Base-by-base conservation (phyloP, 2,888 invertebrate species). In the Chrysina gloriosa region DNA sequence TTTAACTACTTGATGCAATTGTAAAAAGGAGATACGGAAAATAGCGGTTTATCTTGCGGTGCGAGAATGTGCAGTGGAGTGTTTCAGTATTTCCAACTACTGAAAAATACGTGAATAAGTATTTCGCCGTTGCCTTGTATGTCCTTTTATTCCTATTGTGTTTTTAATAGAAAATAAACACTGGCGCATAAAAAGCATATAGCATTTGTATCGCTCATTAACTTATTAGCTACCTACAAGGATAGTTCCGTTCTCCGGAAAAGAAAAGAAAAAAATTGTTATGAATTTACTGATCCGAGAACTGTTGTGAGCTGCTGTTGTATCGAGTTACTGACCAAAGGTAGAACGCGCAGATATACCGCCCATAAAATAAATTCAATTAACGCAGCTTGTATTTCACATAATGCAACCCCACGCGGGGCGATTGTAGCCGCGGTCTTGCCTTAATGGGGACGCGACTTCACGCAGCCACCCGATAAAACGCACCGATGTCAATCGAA, bases 331-430 rank as follows among this genome's bases (percentile, higher is more conserved):
- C 66, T 47, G 48, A 42, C 25, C 42, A 19, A 16, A 42, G 11
- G 56, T 65, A 67, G 66, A 63, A 66, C 64, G 69, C 68, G 70
- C 65, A 50, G 67, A 70, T 67, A 66, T 68, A 69, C 58, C 74
- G 74, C 71, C 75, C 71, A 72, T 74, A 73, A 73, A 74, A 75
- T 74, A 75, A 75, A 75, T 75, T 75, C 74, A 75, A 75, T 75
- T 75, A 75, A 74, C 71, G 66, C 73, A 54, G 69, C 74, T 74
- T 75, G 73, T 74, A 73, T 73, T 74, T 74, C 74, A 70, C 69
- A 73, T 73, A 73, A 74, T 72, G 70, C 75, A 72, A 74, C 74
- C 74, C 74, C 73, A 72, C 73, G 69, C 71, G 65, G 71, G 67
- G 74, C 73, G 73, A 71, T 72, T 72, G 72, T 70, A 29, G 42